These are phyloP conservation scores for Calycopis cecrops DNA, from an alignment of 1,140 invertebrate species.

Conservation along the genomic window DNA sequence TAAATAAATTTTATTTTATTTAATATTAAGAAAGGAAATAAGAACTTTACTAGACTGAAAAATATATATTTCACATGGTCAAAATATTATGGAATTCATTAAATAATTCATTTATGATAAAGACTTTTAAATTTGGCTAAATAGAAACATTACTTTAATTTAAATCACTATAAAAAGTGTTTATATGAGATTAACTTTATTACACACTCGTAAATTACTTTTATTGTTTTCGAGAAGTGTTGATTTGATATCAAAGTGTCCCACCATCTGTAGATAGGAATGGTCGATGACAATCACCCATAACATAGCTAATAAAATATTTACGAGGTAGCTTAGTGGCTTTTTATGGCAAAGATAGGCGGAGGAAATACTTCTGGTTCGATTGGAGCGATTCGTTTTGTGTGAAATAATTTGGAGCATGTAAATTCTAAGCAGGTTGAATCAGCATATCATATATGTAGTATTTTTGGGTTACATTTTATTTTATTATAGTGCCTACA, in stretches of 20 bases:
- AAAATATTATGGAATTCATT: too few species aligned
- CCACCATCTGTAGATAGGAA: neutral
- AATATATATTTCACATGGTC: too few species aligned
- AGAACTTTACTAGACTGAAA: too few species aligned
- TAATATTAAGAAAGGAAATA: too few species aligned
- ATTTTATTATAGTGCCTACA: too few species aligned
- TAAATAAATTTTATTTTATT: too few species aligned
- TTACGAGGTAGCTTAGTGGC: constrained; percentile 10
- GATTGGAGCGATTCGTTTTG: neutral
- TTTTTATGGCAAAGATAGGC: neutral
- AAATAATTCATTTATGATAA: neutral
- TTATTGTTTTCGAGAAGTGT: constrained; percentile 7
- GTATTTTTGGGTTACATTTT: too few species aligned
- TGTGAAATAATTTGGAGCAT: neutral
- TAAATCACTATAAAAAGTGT: constrained; percentile 10
- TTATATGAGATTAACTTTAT: constrained; percentile 8
- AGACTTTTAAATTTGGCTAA: constrained; percentile 6
- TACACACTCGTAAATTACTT: constrained; percentile 9
- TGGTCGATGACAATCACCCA: neutral
- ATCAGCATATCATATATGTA: too few species aligned
- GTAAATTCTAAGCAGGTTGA: neutral
- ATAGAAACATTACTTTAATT: constrained; percentile 12
- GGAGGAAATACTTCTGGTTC: neutral
- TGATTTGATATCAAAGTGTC: constrained; percentile 4
- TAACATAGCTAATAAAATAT: constrained; percentile 1